A percentile compares a stretch with the other conserved stretches of the same genome.
Conservation (phyloP, 2,797 vertebrate species). For the Prionace glauca region DNA sequence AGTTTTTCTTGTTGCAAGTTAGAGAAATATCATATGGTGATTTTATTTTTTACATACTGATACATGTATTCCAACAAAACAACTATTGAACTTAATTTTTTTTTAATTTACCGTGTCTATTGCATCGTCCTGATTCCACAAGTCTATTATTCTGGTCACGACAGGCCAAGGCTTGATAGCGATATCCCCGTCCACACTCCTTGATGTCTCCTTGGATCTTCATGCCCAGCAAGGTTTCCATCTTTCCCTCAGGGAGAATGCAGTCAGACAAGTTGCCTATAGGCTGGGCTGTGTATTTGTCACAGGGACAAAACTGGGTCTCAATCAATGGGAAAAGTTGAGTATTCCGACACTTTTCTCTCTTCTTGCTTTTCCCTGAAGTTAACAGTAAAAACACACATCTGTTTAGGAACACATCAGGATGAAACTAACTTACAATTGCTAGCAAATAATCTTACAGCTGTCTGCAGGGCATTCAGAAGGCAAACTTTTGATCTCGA, state of each 20-base stretch:
- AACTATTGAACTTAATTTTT: neutral
- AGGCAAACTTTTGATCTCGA: neutral
- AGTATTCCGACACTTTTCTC: slow-evolving; percentile 88
- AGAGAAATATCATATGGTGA: neutral
- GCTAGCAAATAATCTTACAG: neutral
- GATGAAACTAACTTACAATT: neutral
- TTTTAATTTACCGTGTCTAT: slow-evolving; percentile 78
- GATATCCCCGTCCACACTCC: slow-evolving; percentile 92
- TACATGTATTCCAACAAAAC: neutral
- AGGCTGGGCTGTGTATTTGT: slow-evolving; percentile 91
- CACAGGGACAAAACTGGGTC: slow-evolving; percentile 93
- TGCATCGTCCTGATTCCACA: slow-evolving; percentile 86
- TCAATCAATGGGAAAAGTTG: slow-evolving; percentile 87
- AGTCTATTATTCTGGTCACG: slow-evolving; percentile 88
- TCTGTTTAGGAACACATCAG: neutral
- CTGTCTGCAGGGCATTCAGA: neutral
- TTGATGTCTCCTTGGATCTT: slow-evolving; percentile 78
- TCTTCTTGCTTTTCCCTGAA: slow-evolving; percentile 93
- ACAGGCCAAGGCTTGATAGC: slow-evolving; percentile 94
- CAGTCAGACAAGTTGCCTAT: slow-evolving; percentile 98
- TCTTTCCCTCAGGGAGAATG: slow-evolving; percentile 78
- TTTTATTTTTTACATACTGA: neutral
- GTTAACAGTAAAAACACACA: slow-evolving; percentile 42
- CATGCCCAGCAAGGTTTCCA: slow-evolving; percentile 64
- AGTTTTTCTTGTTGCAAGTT: neutral